These are phyloP conservation scores for Microplitis manilae DNA, from an alignment of 2,888 invertebrate genomes.

Conservation along the genomic window DNA sequence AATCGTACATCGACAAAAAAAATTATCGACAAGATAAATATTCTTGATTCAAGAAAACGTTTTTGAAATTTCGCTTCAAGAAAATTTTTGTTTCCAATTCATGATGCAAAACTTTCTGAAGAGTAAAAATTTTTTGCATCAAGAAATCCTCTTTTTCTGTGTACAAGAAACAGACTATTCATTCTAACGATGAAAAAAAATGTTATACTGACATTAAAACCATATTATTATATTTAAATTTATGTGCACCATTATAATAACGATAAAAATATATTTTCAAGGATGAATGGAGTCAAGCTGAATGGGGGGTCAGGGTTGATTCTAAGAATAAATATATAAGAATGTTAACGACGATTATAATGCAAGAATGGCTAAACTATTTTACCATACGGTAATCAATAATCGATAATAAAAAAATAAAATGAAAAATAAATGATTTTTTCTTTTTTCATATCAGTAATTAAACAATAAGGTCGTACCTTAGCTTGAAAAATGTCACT, in stretches of 20 bases:
- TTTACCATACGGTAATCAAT: constrained; percentile 27
- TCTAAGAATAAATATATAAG: constrained; percentile 13
- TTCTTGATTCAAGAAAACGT: too few relatives aligned
- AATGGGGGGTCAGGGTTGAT: constrained; percentile 1
- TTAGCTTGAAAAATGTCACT: constrained; percentile 68
- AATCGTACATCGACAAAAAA: not conserved
- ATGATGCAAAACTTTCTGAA: too few relatives aligned
- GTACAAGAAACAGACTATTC: too few relatives aligned
- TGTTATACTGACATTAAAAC: not conserved
- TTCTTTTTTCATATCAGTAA: not conserved
- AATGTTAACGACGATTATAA: not conserved
- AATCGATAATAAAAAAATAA: constrained; percentile 23
- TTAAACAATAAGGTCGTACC: constrained; percentile 51
- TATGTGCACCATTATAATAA: not conserved
- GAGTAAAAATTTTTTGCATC: too few relatives aligned
- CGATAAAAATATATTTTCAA: constrained; percentile 1
- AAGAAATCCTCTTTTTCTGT: too few relatives aligned
- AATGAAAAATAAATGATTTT: constrained; percentile 10
- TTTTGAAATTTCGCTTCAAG: too few relatives aligned
- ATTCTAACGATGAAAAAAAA: not conserved
- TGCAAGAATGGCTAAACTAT: constrained; percentile 16
- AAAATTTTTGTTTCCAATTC: too few relatives aligned
- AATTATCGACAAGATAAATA: not conserved
- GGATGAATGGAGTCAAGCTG: not conserved
- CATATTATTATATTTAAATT: not conserved